These are phyloP conservation scores for Lamellibrachia satsuma DNA, from an alignment of 2,888 invertebrate genomes.

Conservation along the genomic window DNA sequence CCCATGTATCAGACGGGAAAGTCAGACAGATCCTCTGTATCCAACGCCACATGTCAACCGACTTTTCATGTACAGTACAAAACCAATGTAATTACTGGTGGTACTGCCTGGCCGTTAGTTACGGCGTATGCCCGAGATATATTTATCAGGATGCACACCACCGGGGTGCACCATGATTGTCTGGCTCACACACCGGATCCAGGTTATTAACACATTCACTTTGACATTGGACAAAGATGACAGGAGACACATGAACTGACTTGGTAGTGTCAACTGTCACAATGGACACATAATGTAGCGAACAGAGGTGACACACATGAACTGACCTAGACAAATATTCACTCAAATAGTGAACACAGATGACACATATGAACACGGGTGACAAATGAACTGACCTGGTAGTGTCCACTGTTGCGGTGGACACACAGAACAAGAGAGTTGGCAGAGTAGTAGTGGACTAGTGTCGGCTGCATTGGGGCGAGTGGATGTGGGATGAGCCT, in stretches of 20 bases:
- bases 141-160: not conserved
- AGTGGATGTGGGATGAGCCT: not conserved
- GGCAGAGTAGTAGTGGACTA: slow-evolving; percentile 25
- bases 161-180: not conserved
- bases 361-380: too few relatives aligned
- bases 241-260: not conserved
- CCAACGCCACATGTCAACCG: not conserved
- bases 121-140: not conserved
- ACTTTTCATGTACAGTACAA: not conserved
- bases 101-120: not conserved
- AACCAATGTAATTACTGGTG: not conserved
- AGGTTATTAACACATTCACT: not conserved
- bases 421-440: slow-evolving; percentile 25
- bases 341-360: not conserved
- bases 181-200: not conserved
- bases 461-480: slow-evolving; percentile 17
- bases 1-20: too few relatives aligned
- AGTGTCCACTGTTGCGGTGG: slow-evolving; percentile 17
- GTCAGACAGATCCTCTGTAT: not conserved
- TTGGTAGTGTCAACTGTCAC: not conserved
- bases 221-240: not conserved
- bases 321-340: not conserved
- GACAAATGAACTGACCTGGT: not conserved
- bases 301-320: not conserved
- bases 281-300: not conserved